Percentiles rank a stretch among this genome's conserved stretches.
These are phyloP conservation scores for Mechanitis messenoides DNA, from an alignment of 2,888 invertebrate genomes.

Conservation along the genomic window DNA sequence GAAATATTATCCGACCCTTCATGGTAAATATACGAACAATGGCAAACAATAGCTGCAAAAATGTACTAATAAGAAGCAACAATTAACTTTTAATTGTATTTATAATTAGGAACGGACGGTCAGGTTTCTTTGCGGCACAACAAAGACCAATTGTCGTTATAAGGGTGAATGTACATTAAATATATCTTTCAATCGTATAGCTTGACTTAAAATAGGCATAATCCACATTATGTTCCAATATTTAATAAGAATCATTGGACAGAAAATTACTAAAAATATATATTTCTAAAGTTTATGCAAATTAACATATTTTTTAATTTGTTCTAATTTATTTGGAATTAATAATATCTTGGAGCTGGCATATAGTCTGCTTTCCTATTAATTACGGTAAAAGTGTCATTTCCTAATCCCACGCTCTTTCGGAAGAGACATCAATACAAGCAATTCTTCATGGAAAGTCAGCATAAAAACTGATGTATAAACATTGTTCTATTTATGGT, in stretches of 20 bases:
- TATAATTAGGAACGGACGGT: conserved; percentile 22
- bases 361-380: conserved; percentile 49
- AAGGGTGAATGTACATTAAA: too few species aligned
- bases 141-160: conserved; percentile 19
- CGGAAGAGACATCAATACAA: conserved; percentile 45
- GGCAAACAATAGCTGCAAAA: conserved; percentile 20
- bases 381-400: conserved; percentile 43
- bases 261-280: too few species aligned
- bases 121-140: conserved; percentile 14
- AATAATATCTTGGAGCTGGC: conserved; percentile 20
- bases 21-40: conserved; percentile 20
- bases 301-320: too few species aligned
- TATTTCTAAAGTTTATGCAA: too few species aligned
- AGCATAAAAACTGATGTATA: conserved; percentile 19
- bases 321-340: conserved; percentile 1
- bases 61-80: conserved; percentile 18
- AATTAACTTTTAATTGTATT: conserved; percentile 17
- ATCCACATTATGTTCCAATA: too few species aligned
- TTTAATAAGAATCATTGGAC: too few species aligned
- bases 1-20: conserved; percentile 21
- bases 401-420: conserved; percentile 55
- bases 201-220: too few species aligned
- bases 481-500: conserved; percentile 21
- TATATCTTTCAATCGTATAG: too few species aligned
- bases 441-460: conserved; percentile 39